These are phyloP conservation scores for Synanthedon myopaeformis DNA, from an alignment of 2,888 invertebrate species.

Conservation along the genomic window DNA sequence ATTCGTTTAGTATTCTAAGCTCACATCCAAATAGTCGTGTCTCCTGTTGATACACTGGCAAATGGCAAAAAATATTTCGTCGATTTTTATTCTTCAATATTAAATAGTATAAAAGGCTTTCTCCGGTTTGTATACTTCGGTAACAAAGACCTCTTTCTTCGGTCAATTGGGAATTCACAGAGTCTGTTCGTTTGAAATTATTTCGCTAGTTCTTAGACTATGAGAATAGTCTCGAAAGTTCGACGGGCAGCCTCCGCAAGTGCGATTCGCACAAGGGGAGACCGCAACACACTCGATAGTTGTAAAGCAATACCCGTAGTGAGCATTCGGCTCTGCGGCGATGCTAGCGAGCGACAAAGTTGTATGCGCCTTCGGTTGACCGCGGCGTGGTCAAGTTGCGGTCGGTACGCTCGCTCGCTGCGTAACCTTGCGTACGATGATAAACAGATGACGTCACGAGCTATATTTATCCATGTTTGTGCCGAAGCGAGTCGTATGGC, in stretches of 20 bases:
- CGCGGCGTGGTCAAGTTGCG: conserved; percentile 30
- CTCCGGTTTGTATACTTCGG: neutral
- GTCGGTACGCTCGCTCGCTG: conserved; percentile 15
- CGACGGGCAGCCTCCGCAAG: neutral
- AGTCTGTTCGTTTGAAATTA: neutral
- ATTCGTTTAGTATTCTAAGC: too few species aligned
- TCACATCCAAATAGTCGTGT: too few species aligned
- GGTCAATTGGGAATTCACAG: neutral
- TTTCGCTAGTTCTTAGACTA: neutral
- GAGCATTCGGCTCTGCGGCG: neutral
- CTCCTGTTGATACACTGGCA: too few species aligned
- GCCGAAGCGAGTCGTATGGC: conserved; percentile 31
- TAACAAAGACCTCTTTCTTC: neutral
- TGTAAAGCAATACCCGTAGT: neutral
- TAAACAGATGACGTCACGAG: conserved; percentile 64
- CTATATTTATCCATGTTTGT: conserved; percentile 54
- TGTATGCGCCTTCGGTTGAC: neutral
- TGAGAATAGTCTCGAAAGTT: neutral
- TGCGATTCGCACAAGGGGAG: neutral
- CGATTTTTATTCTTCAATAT: neutral
- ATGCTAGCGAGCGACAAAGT: neutral
- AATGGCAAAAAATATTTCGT: neutral
- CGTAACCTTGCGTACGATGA: conserved; percentile 66
- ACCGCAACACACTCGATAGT: neutral
- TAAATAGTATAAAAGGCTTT: neutral